Percentiles rank a stretch among this genome's conserved stretches.
These are phyloP conservation scores for Brachyhypopomus gauderio DNA, from an alignment of 2,113 vertebrate species.

Conservation along the genomic window DNA sequence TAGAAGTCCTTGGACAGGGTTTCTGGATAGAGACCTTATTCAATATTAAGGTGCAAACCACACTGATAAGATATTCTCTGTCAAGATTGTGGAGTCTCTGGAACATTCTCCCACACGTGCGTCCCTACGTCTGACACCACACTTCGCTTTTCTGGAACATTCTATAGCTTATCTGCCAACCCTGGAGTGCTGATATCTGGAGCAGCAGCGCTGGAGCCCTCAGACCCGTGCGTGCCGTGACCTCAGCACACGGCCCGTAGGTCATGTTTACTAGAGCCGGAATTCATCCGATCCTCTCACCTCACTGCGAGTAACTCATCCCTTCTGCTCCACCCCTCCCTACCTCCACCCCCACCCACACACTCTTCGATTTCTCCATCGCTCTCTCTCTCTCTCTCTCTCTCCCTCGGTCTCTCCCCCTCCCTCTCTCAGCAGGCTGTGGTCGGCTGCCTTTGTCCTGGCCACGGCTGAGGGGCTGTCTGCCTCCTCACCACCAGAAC, in stretches of 20 bases:
- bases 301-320: conserved; percentile 26
- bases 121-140: too few relatives aligned
- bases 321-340: too few relatives aligned
- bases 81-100: too few relatives aligned
- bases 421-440: conserved; percentile 11
- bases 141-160: too few relatives aligned
- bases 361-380: background rate
- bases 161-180: too few relatives aligned
- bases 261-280: too few relatives aligned
- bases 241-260: too few relatives aligned
- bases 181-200: background rate
- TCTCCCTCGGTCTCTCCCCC: conserved; percentile 33
- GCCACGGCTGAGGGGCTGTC: too few relatives aligned
- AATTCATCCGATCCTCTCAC: background rate
- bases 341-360: background rate
- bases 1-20: background rate
- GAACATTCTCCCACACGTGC: too few relatives aligned
- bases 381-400: conserved; percentile 16
- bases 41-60: background rate
- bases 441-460: conserved; percentile 17
- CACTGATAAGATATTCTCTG: too few relatives aligned
- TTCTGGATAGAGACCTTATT: background rate
- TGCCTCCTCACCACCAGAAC: background rate
- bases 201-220: conserved; percentile 19
- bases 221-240: background rate